phyloP scores from a whole-genome alignment of 2,888 invertebrate genomes.

The Melanostoma scalare region DNA sequence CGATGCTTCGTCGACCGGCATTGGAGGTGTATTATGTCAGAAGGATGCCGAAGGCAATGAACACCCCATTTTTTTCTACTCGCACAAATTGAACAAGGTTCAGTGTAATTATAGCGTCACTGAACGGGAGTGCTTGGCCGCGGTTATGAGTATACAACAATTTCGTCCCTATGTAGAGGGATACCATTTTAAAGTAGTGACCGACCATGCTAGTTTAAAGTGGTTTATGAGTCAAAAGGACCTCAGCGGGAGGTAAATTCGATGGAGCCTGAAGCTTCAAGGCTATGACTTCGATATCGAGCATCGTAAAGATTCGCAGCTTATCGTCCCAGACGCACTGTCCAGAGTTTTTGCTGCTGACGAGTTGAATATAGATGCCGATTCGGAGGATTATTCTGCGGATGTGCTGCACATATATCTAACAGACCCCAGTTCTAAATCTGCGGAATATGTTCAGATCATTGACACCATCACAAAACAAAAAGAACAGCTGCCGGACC shows the following conservation, averaged over 20 bases:
- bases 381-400: too few relatives aligned
- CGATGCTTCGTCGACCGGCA: neutral
- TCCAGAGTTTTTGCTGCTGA: neutral
- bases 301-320: constrained; percentile 20
- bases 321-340: constrained; percentile 13
- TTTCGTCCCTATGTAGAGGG: too few relatives aligned
- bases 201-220: too few relatives aligned
- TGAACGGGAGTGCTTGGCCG: neutral
- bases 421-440: too few relatives aligned
- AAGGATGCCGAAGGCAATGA: neutral
- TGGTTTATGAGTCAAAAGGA: too few relatives aligned
- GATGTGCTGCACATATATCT: too few relatives aligned
- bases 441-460: too few relatives aligned
- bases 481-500: too few relatives aligned
- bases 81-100: too few relatives aligned
- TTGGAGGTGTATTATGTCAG: neutral
- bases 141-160: neutral
- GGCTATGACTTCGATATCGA: constrained; percentile 22
- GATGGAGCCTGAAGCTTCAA: constrained; percentile 12
- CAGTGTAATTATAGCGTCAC: too few relatives aligned
- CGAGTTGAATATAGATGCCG: neutral
- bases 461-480: too few relatives aligned
- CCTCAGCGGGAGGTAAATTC: constrained; percentile 1
- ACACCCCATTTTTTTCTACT: neutral
- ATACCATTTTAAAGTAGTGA: too few relatives aligned